A percentile compares a stretch with the other conserved stretches of the same genome.
Evolutionary conservation across 2,113 vertebrate species (phyloP).

Genomic region (Engystomops pustulosus): DNA sequence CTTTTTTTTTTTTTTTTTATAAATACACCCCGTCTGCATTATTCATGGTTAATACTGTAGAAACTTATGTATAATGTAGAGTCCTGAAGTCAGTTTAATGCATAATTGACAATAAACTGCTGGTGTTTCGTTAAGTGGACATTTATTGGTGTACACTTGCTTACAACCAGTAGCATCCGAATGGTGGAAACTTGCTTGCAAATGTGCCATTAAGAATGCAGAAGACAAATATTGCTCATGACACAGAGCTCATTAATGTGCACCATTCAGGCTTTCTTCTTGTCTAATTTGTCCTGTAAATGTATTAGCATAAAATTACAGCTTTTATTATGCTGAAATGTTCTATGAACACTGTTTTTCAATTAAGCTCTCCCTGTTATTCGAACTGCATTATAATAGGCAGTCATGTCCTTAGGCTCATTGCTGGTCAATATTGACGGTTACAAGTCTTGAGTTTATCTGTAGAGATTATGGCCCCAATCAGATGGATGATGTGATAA

Average conservation of each 20-base stretch:
- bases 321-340: background rate
- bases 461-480: background rate
- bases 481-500: background rate
- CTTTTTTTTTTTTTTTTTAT: no score
- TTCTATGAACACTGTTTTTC: background rate
- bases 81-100: conserved; percentile 29
- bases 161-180: conserved; percentile 11
- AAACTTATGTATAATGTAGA: background rate
- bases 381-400: background rate
- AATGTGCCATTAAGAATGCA: background rate
- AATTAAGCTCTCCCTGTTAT: background rate
- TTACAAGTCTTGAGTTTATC: background rate
- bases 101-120: conserved; percentile 43
- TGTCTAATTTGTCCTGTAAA: background rate
- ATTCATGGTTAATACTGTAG: no score
- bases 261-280: conserved; percentile 4
- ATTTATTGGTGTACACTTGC: conserved; percentile 26
- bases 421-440: background rate
- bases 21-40: no score
- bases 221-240: background rate
- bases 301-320: background rate
- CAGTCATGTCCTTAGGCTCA: background rate
- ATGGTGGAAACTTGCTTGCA: background rate
- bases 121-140: conserved; percentile 19
- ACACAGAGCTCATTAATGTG: conserved; percentile 7